Conservation (phyloP, 2,113 vertebrate species). For the Tauraco erythrolophus region DNA sequence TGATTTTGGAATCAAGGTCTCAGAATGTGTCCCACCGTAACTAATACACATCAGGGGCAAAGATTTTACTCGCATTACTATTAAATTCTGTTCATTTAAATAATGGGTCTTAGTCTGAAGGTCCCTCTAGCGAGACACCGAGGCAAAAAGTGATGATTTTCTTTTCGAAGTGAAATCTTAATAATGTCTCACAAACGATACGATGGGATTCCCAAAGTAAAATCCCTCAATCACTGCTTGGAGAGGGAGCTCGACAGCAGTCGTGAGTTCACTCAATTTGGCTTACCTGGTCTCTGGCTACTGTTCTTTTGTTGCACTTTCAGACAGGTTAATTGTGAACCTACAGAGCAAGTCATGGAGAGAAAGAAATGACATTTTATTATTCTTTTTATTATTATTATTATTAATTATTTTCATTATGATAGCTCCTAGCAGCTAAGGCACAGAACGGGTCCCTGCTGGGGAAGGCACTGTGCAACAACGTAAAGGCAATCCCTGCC, state of each 20-base stretch:
- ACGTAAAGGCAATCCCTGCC: not conserved
- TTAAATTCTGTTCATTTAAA: not conserved
- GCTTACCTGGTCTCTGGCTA: not conserved
- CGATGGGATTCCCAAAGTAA: not conserved
- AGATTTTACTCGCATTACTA: not conserved
- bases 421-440: not conserved
- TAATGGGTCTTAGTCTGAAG: not conserved
- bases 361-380: not conserved
- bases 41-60: not conserved
- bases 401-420: constrained; percentile 42
- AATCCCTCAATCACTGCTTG: not conserved
- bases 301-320: not conserved
- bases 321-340: not conserved
- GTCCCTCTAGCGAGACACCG: not conserved
- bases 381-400: not conserved
- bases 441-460: not conserved
- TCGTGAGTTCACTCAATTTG: not conserved
- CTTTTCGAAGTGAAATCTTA: not conserved
- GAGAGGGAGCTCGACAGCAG: not conserved
- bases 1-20: not conserved
- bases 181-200: not conserved
- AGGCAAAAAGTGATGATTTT: not conserved
- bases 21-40: not conserved
- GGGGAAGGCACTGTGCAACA: not conserved
- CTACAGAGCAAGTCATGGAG: not conserved